Evolutionary conservation across 2,113 vertebrate species (phyloP), one percentile per base, ranked within the genome.

Genomic region (Oreotrochilus melanogaster): DNA sequence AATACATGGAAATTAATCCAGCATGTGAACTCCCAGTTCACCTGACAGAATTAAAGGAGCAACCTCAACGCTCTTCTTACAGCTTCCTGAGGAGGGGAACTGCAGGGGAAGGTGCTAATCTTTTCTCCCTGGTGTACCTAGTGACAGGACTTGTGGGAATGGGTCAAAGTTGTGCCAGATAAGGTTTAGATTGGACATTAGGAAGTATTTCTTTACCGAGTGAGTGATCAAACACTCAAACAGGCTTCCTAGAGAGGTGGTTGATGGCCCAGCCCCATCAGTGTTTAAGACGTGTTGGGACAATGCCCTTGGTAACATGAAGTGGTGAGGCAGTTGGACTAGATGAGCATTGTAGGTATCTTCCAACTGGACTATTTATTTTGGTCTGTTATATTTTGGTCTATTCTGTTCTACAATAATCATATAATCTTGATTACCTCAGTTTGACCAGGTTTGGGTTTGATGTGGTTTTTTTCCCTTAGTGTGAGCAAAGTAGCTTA

Each of bases 101-200:
- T 14, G 4, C 12, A 81, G 27, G 51, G 14, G 42, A 18, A 39
- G 11, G 4, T 58, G 21, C 18, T 71, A 37, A 30, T 12, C 15
- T 58, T 14, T 78, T 11, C 31, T 81, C 12, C 2, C 6, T 48
- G 13, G 1, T 6, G 1, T 6, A 14, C 31, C 14, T 23, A 47
- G 31, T 11, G 42, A 53, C 6, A 28, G 16, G 25, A 62, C 1
- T 0, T 1, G 1, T 39, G 57, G 42, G 8, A 82, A 28, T 57
- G 30, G 16, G 69, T 91, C 33, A 70, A 18, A 92, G 19, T 17
- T 47, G n/a, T 2, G 0, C 12, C 25, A 51, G 5, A 2, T 18
- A 2, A 37, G 7, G 4, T 60, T 78, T 27, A 57, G 11, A 28
- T 3, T 42, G 54, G 22, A 42, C 9, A 33, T 24, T 1, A 1